Conservation (phyloP, 2,113 vertebrate species). For the Cebus imitator region DNA sequence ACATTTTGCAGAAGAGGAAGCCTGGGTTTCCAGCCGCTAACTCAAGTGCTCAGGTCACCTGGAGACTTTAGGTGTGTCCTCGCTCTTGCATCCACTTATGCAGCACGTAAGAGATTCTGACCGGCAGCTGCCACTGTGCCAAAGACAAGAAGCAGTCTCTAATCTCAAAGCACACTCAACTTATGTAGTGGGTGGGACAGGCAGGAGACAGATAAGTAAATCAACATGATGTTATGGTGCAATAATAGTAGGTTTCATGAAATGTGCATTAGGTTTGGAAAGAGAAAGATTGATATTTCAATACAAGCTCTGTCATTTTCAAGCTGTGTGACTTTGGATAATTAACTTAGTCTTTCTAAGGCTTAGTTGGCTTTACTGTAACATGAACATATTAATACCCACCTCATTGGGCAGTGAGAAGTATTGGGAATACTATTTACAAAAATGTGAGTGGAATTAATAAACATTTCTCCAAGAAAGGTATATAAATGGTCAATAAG, state of each 20-base stretch:
- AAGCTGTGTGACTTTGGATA: neutral
- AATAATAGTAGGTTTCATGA: neutral
- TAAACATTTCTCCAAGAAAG: neutral
- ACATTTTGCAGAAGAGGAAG: neutral
- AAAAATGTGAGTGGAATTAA: neutral
- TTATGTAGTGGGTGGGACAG: accelerated
- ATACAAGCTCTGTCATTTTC: neutral
- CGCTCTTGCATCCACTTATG: neutral
- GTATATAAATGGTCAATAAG: neutral
- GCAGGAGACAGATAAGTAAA: neutral
- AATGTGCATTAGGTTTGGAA: neutral
- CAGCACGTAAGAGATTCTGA: neutral
- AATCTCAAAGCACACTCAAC: neutral
- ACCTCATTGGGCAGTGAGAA: neutral
- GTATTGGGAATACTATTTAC: neutral
- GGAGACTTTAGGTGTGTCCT: accelerated
- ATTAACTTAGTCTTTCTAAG: neutral
- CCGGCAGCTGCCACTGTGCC: neutral
- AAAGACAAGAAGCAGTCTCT: neutral
- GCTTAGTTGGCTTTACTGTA: neutral
- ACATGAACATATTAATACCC: neutral
- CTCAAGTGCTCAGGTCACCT: neutral
- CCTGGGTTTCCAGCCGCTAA: neutral
- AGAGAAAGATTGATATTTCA: neutral
- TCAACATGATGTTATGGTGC: accelerated